Conservation (phyloP, 2,888 invertebrate genomes). For the Tenthredo scrophulariae region DNA sequence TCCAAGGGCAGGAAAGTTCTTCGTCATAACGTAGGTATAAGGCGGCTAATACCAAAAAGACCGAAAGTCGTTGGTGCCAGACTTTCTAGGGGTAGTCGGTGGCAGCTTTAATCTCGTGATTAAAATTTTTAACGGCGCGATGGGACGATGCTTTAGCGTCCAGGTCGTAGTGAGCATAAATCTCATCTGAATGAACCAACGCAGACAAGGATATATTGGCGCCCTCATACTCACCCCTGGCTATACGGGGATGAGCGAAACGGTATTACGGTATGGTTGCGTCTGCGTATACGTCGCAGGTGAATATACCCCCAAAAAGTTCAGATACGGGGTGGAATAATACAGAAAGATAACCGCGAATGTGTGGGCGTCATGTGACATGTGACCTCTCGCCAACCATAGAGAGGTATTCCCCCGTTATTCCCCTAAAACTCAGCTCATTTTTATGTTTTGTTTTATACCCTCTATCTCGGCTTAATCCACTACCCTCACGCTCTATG, state of each 20-base stretch:
- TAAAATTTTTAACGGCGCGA: conserved; percentile 36
- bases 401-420: not conserved
- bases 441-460: conserved; percentile 50
- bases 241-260: not conserved
- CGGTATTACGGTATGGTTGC: not conserved
- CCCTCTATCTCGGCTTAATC: conserved; percentile 47
- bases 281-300: not conserved
- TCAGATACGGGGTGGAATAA: not conserved
- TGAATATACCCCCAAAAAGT: not conserved
- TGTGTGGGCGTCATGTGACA: conserved; percentile 29
- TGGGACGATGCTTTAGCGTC: conserved; percentile 23
- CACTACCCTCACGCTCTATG: conserved; percentile 26
- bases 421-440: conserved; percentile 30
- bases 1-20: not conserved
- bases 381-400: conserved; percentile 34
- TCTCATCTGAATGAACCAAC: conserved; percentile 47
- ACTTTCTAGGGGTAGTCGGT: not conserved
- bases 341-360: conserved; percentile 31
- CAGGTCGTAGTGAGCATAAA: conserved; percentile 33
- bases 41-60: not conserved
- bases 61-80: not conserved
- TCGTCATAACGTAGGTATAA: not conserved
- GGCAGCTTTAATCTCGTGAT: conserved; percentile 40
- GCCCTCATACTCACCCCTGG: not conserved
- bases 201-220: conserved; percentile 43